Evolutionary conservation across 2,888 invertebrate species (phyloP), one percentile per base, ranked within the genome.

Genomic region (Ornithoptera priamus): DNA sequence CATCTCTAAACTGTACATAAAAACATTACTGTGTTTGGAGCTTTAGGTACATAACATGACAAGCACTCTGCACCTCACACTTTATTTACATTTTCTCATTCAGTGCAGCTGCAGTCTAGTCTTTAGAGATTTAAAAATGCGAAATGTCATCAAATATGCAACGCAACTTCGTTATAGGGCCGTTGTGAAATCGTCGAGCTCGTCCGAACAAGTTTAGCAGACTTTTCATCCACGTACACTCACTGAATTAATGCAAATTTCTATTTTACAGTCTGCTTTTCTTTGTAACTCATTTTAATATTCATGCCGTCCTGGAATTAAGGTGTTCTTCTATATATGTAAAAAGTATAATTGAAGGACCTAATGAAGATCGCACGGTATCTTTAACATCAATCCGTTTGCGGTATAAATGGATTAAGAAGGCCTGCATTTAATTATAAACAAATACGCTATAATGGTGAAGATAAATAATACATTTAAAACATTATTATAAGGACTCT

Each of bases 81-180:
- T 7, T 18, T 20, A 20, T 57, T 57, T 20, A 57, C 57, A 57
- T 57, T 57, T 57, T 20, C 57, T 63, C 46, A 58, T 67, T 62
- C 62, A 59, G 58, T 15, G 22, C 30, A 62, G 42, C 15, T 36
- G 20, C n/a, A 50, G 57, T 20, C 50, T 4, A 6, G 12, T 8
- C 64, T 50, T 46, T 57, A 20, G 39, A 50, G 59, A 15, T 46
- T 68, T 53, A 39, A 53, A 53, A 60, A 68, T 59, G 58, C 18
- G 10, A 24, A 59, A 59, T 50, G 53, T 39, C 63, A 64, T 60
- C 63, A 53, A 68, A 64, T 60, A 68, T 64, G 57, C 63, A 68
- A 36, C 58, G 20, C 53, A 15, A 53, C 68, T 64, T 64, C 68
- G 59, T 68, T 64, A 60, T 59, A 22, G 20, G 17, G 36, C 6